A percentile compares a stretch with the other conserved stretches of the same genome.
Conservation (phyloP, 1,140 invertebrate genomes). For the Rhopalosiphum padi region DNA sequence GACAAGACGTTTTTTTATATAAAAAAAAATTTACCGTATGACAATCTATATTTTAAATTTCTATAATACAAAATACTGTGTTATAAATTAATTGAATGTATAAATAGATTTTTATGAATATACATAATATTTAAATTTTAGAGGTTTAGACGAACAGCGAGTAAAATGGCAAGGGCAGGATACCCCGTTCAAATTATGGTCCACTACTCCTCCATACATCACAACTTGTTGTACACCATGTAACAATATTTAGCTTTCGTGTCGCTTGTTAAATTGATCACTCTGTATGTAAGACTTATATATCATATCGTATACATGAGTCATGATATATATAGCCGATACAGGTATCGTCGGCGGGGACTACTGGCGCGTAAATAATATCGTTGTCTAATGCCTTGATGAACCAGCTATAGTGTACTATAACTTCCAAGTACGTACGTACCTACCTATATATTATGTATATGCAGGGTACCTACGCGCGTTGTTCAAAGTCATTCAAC, state of each 20-base stretch:
- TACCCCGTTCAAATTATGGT: background rate
- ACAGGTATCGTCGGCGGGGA: background rate
- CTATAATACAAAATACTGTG: background rate
- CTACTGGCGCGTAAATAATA: constrained; percentile 31
- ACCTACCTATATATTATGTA: background rate
- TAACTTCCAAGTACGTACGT: background rate
- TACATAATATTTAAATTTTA: too few relatives aligned
- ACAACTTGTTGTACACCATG: background rate
- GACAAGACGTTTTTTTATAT: background rate
- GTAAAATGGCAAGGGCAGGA: background rate
- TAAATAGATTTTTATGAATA: background rate
- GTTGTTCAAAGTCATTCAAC: background rate
- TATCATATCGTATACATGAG: background rate
- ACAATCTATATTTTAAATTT: background rate
- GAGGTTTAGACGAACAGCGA: background rate
- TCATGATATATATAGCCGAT: background rate
- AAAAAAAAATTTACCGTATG: background rate
- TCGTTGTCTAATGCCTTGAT: background rate
- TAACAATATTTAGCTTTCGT: background rate
- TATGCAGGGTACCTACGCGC: background rate
- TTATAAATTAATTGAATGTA: background rate
- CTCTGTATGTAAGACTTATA: background rate
- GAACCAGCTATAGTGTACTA: background rate
- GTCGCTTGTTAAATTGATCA: background rate
- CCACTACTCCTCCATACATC: background rate